Percentiles rank a stretch among this genome's conserved stretches.
phyloP scores from a whole-genome alignment of 2,888 invertebrate genomes.

The Lingula anatina region DNA sequence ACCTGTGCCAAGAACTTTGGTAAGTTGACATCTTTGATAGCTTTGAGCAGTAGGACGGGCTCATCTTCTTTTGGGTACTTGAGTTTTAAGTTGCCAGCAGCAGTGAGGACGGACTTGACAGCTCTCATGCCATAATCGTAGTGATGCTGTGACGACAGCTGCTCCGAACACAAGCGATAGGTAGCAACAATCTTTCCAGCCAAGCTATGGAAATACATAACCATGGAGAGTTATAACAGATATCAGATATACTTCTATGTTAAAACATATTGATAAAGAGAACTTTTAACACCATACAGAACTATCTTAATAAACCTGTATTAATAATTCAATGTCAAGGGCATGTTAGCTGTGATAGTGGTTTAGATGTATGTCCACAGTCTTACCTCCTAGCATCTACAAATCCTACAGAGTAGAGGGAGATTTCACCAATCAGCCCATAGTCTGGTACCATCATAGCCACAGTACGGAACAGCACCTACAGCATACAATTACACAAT shows the following conservation, averaged over 20 bases:
- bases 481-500: too few species aligned
- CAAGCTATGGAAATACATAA: slow-evolving; percentile 28
- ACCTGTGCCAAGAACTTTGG: slow-evolving; percentile 54
- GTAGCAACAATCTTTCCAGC: slow-evolving; percentile 53
- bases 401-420: slow-evolving; percentile 54
- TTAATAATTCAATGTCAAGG: too few species aligned
- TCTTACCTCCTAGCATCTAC: slow-evolving; percentile 56
- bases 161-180: slow-evolving; percentile 52
- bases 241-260: neutral
- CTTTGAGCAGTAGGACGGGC: slow-evolving; percentile 50
- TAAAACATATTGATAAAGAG: neutral
- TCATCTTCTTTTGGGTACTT: slow-evolving; percentile 49
- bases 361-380: too few species aligned
- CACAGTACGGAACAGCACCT: slow-evolving; percentile 56
- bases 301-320: too few species aligned
- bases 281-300: too few species aligned
- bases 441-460: slow-evolving; percentile 55
- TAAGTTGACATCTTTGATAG: slow-evolving; percentile 53
- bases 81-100: slow-evolving; percentile 53
- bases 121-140: slow-evolving; percentile 57
- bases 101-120: slow-evolving; percentile 53
- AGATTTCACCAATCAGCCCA: slow-evolving; percentile 53
- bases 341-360: too few species aligned
- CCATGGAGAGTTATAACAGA: too few species aligned
- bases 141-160: slow-evolving; percentile 53